Evolutionary conservation across 92 coral and sea anemone species (phyloP).

Genomic region (Muricea muricata): DNA sequence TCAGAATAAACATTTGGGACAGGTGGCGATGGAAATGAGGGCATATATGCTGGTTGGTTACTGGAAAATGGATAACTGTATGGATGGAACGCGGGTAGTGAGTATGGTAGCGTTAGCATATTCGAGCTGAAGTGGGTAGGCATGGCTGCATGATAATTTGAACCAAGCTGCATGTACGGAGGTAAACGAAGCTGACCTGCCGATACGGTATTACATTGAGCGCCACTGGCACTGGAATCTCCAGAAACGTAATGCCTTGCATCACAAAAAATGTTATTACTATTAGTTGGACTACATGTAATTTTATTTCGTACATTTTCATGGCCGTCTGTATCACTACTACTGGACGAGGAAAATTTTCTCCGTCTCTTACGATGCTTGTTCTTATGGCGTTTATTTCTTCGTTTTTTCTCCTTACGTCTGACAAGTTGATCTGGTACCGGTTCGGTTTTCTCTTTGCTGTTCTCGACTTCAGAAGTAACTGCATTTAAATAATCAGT

Average conservation of each 20-base stretch:
- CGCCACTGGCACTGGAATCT: too few species aligned
- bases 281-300: too few species aligned
- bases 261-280: not conserved
- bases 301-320: not conserved
- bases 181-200: not conserved
- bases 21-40: not conserved
- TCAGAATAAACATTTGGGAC: too few species aligned
- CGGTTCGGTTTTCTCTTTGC: too few species aligned
- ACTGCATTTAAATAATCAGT: not conserved
- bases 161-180: not conserved
- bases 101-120: not conserved
- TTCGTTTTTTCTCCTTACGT: not conserved
- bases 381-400: not conserved
- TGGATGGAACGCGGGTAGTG: not conserved
- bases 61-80: not conserved
- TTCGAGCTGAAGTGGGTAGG: not conserved
- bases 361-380: not conserved
- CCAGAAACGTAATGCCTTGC: not conserved
- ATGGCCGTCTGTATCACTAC: not conserved
- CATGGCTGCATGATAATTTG: not conserved
- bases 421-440: not conserved
- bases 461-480: too few species aligned
- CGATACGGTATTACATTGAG: not conserved
- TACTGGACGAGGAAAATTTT: not conserved
- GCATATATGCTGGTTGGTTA: not conserved